Evolutionary conservation across 2,113 vertebrate genomes (phyloP).

Genomic region (Spilogale gracilis): DNA sequence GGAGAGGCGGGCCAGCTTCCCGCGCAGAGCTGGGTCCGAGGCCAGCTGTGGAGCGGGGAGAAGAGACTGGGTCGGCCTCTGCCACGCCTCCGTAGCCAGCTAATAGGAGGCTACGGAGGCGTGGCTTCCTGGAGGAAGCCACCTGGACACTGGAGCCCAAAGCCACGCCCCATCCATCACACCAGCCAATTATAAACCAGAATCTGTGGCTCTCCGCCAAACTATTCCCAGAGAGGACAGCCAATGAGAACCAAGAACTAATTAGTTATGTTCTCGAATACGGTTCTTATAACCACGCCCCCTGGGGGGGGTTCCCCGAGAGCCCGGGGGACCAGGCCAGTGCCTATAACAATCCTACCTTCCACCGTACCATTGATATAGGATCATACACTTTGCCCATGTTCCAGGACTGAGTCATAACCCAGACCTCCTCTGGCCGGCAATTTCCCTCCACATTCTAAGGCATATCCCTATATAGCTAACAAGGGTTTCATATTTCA

Average conservation of each 20-base stretch:
- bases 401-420: neutral
- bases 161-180: neutral
- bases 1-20: constrained; percentile 78
- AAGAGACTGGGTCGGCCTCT: neutral
- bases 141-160: fast-evolving
- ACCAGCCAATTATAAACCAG: neutral
- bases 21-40: constrained; percentile 79
- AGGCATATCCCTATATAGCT: neutral
- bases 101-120: neutral
- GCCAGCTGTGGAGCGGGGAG: constrained; percentile 76
- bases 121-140: neutral
- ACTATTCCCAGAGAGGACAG: neutral
- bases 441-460: neutral
- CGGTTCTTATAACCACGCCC: neutral
- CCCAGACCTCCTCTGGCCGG: too few species aligned
- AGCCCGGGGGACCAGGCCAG: neutral
- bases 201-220: neutral
- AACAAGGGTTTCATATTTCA: neutral
- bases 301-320: fast-evolving
- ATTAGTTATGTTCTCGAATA: neutral
- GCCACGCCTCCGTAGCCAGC: neutral
- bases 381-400: neutral
- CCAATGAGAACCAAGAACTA: neutral
- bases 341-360: neutral
- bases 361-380: neutral